phyloP scores from a whole-genome alignment of 2,888 invertebrate genomes.

The Lithophane leautieri region DNA sequence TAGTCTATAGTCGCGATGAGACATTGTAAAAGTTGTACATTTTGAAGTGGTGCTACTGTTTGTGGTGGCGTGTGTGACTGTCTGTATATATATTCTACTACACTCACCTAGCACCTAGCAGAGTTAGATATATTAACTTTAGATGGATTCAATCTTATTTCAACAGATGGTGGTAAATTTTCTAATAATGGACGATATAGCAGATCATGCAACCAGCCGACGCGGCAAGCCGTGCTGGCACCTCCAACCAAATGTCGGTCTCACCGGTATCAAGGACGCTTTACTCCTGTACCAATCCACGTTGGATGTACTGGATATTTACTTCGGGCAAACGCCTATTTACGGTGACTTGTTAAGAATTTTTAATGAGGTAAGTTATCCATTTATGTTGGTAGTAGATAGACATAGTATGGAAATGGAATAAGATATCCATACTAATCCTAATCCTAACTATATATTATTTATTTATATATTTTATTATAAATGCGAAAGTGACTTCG shows the following conservation, averaged over 20 bases:
- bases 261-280: conserved; percentile 41
- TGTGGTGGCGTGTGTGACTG: not conserved
- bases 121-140: not conserved
- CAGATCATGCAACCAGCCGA: conserved; percentile 21
- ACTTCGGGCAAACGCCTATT: conserved; percentile 31
- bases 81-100: not conserved
- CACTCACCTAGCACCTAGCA: not conserved
- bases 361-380: conserved; percentile 42
- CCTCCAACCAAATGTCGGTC: conserved; percentile 21
- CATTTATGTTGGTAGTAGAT: not conserved
- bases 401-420: not conserved
- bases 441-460: no score
- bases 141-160: not conserved
- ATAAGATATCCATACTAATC: not conserved
- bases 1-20: not conserved
- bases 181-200: conserved; percentile 38
- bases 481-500: not conserved
- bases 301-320: conserved; percentile 33
- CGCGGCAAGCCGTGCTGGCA: conserved; percentile 52
- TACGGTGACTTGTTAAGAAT: conserved; percentile 31
- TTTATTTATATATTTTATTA: no score
- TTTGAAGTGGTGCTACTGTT: not conserved
- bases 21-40: not conserved
- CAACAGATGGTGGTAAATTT: conserved; percentile 23
- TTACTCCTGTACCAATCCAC: conserved; percentile 31